phyloP scores from a whole-genome alignment of 2,113 vertebrate genomes.

The Dasypus novemcinctus region DNA sequence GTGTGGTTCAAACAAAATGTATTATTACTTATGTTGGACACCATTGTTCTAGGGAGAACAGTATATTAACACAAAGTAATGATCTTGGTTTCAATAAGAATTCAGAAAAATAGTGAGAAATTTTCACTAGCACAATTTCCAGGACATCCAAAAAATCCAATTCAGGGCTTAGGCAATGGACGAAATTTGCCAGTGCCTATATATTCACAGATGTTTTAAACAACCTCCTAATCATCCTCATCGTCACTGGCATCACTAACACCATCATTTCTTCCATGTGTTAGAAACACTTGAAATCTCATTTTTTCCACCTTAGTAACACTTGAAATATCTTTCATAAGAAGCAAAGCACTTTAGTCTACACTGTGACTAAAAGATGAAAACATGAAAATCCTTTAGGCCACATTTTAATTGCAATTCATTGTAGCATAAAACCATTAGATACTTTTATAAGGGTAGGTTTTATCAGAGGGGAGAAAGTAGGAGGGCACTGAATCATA shows the following conservation, averaged over 20 bases:
- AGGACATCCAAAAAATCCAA: background rate
- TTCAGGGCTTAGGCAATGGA: background rate
- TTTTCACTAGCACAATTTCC: background rate
- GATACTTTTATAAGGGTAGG: background rate
- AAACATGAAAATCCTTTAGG: background rate
- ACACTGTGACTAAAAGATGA: background rate
- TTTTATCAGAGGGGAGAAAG: background rate
- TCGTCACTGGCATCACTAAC: background rate
- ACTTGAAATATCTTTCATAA: background rate
- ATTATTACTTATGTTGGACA: background rate
- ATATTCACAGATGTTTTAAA: background rate
- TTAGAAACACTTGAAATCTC: background rate
- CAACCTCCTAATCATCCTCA: background rate
- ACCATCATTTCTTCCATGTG: background rate
- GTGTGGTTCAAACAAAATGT: background rate
- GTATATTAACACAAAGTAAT: background rate
- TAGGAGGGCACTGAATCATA: background rate
- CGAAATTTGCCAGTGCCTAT: background rate
- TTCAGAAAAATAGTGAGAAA: background rate
- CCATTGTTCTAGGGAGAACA: background rate
- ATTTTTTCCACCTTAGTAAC: background rate
- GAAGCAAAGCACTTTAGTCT: background rate
- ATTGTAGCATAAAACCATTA: background rate
- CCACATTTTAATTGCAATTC: background rate
- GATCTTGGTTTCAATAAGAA: background rate